Base-by-base conservation (phyloP, 2,888 invertebrate genomes). In the Phymatocera aterrima region DNA sequence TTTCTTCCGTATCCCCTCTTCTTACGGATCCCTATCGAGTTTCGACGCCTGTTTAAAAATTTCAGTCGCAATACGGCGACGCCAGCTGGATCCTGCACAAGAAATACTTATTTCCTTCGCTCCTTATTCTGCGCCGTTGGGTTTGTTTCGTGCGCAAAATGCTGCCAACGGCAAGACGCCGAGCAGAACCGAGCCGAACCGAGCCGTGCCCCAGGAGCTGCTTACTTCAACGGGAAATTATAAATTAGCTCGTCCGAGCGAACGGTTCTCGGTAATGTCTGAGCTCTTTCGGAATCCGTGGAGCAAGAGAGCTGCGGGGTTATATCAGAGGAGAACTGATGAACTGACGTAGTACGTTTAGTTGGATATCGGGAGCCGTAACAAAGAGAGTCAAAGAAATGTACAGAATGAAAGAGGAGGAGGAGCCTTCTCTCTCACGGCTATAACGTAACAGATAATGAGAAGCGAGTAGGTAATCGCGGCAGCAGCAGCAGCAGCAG, bases 201-300 rank as follows among this genome's bases (percentile, higher is more conserved):
- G n/a, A n/a, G n/a, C n/a, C n/a, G n/a, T n/a, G n/a, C n/a, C n/a
- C n/a, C n/a, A 8, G 60, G 34, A 31, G 48, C 31, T 18, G 81
- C 83, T 82, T 81, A 84, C 83, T 82, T 82, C 81, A 81, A 80
- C 80, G 83, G 83, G 83, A 84, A 84, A 84, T 84, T 83, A 83
- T 83, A 84, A 84, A 83, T 84, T 83, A 84, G 83, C 82, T 83
- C 82, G 81, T 80, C 81, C 82, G 80, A 82, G 83, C 82, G 82
- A 82, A 80, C 79, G 80, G 57, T 37, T 40, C 72, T 72, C 8
- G 48, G 70, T 72, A 72, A 51, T 72, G 34, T 72, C 72, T 72
- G 48, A n/a, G 48, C 72, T 34, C 72, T 51, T 72, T 72, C 34
- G 18, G 34, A 68, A 72, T 46, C 51, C n/a, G n/a, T n/a, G n/a